These are phyloP conservation scores for Stenichneumon culpator DNA, from an alignment of 2,888 invertebrate genomes.

Conservation along the genomic window DNA sequence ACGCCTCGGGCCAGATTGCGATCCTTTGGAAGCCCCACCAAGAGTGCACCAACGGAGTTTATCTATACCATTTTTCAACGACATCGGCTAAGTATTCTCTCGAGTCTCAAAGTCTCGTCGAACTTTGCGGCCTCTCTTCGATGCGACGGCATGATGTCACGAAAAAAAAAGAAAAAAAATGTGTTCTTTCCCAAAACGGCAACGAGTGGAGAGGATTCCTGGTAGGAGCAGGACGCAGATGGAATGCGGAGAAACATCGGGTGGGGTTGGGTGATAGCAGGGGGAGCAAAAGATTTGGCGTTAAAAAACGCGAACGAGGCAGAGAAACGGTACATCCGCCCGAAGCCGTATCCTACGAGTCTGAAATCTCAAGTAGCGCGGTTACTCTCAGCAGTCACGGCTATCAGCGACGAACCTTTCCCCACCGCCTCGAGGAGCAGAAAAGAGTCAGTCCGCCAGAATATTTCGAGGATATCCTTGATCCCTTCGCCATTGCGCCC, in stretches of 20 bases:
- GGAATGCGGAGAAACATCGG: conserved; percentile 28
- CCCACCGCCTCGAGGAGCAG: conserved; percentile 53
- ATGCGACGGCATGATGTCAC: conserved; percentile 17
- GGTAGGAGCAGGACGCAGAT: conserved; percentile 17
- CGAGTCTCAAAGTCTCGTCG: conserved; percentile 27
- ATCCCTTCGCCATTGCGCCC: conserved; percentile 36
- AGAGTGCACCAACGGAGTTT: background rate
- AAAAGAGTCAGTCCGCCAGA: conserved; percentile 41
- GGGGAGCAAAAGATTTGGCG: conserved; percentile 74
- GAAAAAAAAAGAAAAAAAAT: conserved; percentile 59
- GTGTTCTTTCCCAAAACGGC: conserved; percentile 41
- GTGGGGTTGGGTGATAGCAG: conserved; percentile 52
- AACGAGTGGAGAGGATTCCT: conserved; percentile 33
- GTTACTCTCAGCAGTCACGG: conserved; percentile 50
- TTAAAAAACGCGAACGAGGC: conserved; percentile 84
- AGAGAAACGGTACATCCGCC: conserved; percentile 78
- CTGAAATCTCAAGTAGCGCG: conserved; percentile 81
- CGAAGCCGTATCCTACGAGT: conserved; percentile 69
- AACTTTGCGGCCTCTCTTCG: conserved; percentile 31
- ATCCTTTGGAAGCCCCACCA: conserved; percentile 17
- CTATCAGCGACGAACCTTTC: conserved; percentile 52
- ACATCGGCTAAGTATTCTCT: background rate
- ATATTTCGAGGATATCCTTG: conserved; percentile 62
- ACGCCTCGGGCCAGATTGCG: conserved; percentile 17
- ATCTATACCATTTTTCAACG: conserved; percentile 9